Evolutionary conservation across 2,888 invertebrate genomes (phyloP), one percentile per base, ranked within the genome.

Genomic region (Cephalotes varians): DNA sequence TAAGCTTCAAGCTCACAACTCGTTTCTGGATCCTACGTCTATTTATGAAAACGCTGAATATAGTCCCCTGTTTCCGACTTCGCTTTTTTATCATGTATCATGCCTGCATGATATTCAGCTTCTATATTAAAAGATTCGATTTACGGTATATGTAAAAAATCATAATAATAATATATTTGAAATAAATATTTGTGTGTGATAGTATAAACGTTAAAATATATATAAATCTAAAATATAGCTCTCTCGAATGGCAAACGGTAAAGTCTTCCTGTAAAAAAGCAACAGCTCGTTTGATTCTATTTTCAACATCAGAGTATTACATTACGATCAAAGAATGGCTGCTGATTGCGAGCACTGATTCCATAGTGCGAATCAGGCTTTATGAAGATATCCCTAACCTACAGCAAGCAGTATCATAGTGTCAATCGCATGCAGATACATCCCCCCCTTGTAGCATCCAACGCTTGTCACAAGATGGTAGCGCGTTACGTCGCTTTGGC

Each of bases 361-460:
- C 21, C 56, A 25, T 49, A 76, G 15, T 15, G 9, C 25, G 12
- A 49, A n/a, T 67, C 28, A 34, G 25, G 25, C 60, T 90, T 90
- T 85, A 88, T 67, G 82, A 73, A 74, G 77, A 80, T 74, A 89
- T 91, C 91, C 90, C 91, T 92, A 92, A 93, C 92, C 93, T 93
- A 92, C 91, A 88, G 85, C 88, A 93, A 93, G 88, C 82, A 64
- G 74, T 56, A 81, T 83, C 79, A 67, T 82, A 86, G 88, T 90
- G 89, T 87, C 83, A 67, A 62, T 77, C 58, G 62, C 65, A 56
- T 58, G 72, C 37, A 60, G 56, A 60, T 56, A 47, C 58, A 28
- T 40, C n/a, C 25, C 34, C 47, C 76, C 72, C 51, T 80, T 86
- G 47, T 69, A 77, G 69, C 62, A 76, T 77, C 54, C 54, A 51